Evolutionary conservation across 2,888 invertebrate species (phyloP).

Genomic region (Cheilosia soror): DNA sequence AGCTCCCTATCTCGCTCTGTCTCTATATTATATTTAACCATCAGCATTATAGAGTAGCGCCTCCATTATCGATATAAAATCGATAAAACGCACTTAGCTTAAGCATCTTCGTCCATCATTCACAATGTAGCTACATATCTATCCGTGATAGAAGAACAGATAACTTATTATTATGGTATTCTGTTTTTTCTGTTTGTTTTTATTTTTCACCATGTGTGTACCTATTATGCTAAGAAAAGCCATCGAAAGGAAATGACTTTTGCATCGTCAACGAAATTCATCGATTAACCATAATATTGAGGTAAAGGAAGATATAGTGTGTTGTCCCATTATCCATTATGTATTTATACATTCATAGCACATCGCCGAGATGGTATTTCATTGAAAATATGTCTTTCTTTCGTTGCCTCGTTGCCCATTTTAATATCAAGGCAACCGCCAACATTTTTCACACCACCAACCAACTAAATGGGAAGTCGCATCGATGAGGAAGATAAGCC

Average conservation of each 20-base stretch:
- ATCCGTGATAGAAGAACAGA: slow-evolving; percentile 6
- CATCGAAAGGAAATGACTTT: slow-evolving; percentile 37
- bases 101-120: slow-evolving; percentile 41
- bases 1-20: neutral
- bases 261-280: slow-evolving; percentile 58
- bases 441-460: slow-evolving; percentile 23
- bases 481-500: slow-evolving; percentile 43
- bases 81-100: slow-evolving; percentile 60
- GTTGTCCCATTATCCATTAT: slow-evolving; percentile 55
- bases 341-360: slow-evolving; percentile 64
- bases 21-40: neutral
- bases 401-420: slow-evolving; percentile 13
- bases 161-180: slow-evolving; percentile 15
- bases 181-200: slow-evolving; percentile 37
- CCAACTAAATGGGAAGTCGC: slow-evolving; percentile 27
- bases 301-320: slow-evolving; percentile 34
- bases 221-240: slow-evolving; percentile 28
- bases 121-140: slow-evolving; percentile 15
- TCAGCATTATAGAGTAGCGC: slow-evolving; percentile 1
- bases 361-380: slow-evolving; percentile 41
- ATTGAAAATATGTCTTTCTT: slow-evolving; percentile 3
- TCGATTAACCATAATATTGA: slow-evolving; percentile 34
- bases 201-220: slow-evolving; percentile 25
- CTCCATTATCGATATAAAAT: slow-evolving; percentile 55
- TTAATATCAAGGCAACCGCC: slow-evolving; percentile 22